Percentiles rank a stretch among this genome's conserved stretches.
Evolutionary conservation across 2,888 invertebrate species (phyloP).

Genomic region (Salpingus planirostris): DNA sequence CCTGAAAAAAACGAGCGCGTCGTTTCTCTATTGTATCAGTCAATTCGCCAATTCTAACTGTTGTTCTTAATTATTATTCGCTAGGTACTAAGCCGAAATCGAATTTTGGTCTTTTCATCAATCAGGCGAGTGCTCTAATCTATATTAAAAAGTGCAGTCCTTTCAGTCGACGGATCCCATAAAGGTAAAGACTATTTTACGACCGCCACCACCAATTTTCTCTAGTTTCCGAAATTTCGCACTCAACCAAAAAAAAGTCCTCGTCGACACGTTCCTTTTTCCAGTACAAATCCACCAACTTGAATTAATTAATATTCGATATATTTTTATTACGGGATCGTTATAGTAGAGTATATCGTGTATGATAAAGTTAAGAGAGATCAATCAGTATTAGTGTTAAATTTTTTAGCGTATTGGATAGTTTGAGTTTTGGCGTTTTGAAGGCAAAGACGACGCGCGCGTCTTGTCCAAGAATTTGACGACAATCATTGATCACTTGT

Average conservation of each 20-base stretch:
- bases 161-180: constrained; percentile 14
- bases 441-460: constrained; percentile 35
- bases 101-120: constrained; percentile 7
- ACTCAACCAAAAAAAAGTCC: constrained; percentile 6
- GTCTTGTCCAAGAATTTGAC: constrained; percentile 43
- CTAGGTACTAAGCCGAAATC: constrained; percentile 1
- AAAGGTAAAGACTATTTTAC: constrained; percentile 12
- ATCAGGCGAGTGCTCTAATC: constrained; percentile 11
- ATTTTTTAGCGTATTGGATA: constrained; percentile 20
- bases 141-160: constrained; percentile 6
- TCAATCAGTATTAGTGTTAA: too few relatives aligned
- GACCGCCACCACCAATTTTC: constrained; percentile 9
- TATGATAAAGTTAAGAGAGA: too few relatives aligned
- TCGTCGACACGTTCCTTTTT: constrained; percentile 29
- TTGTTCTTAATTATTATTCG: constrained; percentile 5
- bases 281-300: constrained; percentile 30
- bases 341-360: too few relatives aligned
- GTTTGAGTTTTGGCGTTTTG: constrained; percentile 32
- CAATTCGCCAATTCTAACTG: constrained; percentile 12
- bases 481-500: constrained; percentile 36
- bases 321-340: too few relatives aligned
- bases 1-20: constrained; percentile 9
- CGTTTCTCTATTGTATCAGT: constrained; percentile 12
- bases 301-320: too few relatives aligned
- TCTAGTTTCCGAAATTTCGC: constrained; percentile 7